phyloP scores from a whole-genome alignment of 2,113 vertebrate genomes.

The Limanda limanda region DNA sequence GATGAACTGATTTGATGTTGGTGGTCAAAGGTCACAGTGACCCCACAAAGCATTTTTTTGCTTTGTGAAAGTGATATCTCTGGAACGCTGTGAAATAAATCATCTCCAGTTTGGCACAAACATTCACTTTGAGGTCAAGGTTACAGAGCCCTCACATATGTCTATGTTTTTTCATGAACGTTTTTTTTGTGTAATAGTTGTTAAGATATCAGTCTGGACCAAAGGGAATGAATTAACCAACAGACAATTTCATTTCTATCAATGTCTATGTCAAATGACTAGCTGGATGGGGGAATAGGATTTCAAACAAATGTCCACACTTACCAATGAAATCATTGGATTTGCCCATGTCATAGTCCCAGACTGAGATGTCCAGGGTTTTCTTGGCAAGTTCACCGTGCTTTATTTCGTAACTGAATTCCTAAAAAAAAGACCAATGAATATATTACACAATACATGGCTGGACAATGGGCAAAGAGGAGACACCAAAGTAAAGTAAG shows the following conservation, averaged over 20 bases:
- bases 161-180: too few species aligned
- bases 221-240: too few species aligned
- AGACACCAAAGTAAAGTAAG: background rate
- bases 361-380: conserved; percentile 93
- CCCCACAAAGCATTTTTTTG: too few species aligned
- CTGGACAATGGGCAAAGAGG: background rate
- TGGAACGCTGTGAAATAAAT: too few species aligned
- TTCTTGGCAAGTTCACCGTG: conserved; percentile 95
- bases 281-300: background rate
- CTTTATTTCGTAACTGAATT: conserved; percentile 96
- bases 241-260: background rate
- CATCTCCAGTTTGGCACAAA: too few species aligned
- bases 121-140: too few species aligned
- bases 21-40: too few species aligned
- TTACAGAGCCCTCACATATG: too few species aligned
- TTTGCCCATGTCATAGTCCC: conserved; percentile 98
- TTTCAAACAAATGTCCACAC: conserved; percentile 25
- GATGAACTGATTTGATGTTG: too few species aligned
- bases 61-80: too few species aligned
- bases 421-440: conserved; percentile 77
- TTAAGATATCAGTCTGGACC: too few species aligned
- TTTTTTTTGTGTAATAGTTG: too few species aligned
- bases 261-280: background rate
- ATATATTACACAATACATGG: conserved; percentile 67
- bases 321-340: conserved; percentile 95